These are phyloP conservation scores for Hymenochirus boettgeri DNA, from an alignment of 2,113 vertebrate species.

Conservation along the genomic window DNA sequence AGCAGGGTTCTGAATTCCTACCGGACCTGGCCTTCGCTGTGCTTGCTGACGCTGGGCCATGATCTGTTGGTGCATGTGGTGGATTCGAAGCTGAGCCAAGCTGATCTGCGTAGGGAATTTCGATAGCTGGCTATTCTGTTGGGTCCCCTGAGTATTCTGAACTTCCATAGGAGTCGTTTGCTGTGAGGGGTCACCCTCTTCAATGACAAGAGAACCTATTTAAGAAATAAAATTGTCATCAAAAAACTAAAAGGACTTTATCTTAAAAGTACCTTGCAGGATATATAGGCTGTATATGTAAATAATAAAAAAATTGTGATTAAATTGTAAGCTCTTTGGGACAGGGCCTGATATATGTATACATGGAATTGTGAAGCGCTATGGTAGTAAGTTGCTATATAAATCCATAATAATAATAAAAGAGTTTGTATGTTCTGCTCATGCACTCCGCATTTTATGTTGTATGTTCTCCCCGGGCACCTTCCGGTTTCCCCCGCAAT, in stretches of 20 bases:
- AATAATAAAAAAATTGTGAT: no score
- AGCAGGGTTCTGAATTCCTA: conserved; percentile 22
- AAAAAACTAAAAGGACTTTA: background rate
- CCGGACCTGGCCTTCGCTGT: conserved; percentile 59
- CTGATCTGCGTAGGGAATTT: conserved; percentile 77
- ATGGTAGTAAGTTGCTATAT: no score
- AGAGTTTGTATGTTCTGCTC: no score
- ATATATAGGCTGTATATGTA: no score
- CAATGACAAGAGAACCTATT: conserved; percentile 71
- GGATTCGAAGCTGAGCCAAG: conserved; percentile 73
- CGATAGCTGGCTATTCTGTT: conserved; percentile 67
- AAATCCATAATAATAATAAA: no score
- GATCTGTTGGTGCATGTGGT: conserved; percentile 79
- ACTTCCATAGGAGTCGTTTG: conserved; percentile 63
- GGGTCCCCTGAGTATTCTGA: conserved; percentile 58
- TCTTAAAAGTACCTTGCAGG: no score
- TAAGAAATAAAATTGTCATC: conserved; percentile 18
- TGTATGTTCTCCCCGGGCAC: no score
- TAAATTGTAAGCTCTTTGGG: no score
- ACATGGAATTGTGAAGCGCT: no score
- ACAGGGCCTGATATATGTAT: no score
- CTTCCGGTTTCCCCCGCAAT: no score
- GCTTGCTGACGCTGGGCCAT: conserved; percentile 74
- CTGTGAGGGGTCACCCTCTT: conserved; percentile 67
- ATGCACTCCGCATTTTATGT: no score